Evolutionary conservation across 2,113 vertebrate genomes (phyloP), one percentile per base, ranked within the genome.

Genomic region (Halcyon malimbica): DNA sequence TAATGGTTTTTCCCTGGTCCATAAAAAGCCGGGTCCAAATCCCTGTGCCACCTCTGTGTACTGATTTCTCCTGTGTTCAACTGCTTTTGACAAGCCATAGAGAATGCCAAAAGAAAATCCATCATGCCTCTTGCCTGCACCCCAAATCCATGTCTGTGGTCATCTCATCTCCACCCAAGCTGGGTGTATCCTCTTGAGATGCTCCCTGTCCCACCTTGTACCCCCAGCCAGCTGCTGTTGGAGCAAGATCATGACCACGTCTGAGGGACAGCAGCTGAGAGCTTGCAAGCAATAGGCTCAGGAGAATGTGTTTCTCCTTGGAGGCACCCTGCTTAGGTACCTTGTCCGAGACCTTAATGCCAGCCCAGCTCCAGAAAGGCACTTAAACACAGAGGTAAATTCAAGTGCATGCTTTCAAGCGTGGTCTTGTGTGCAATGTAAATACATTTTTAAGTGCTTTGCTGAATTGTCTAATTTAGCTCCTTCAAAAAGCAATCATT

Each of bases 401-500:
- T 74, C 76, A 81, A 63, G 59, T 24, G 8, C 5, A 11, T 28
- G 33, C 83, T 91, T 91, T 93, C 82, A 80, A 73, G 73, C 1
- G 2, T 1, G 5, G 82, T 59, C 92, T 70, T 69, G 84, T 63
- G 70, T 31, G 46, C 78, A 50, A 77, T 1, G 0, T 64, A 95
- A 95, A 92, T 51, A 79, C 41, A 21, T 41, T 85, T 70, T 64
- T 77, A 95, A 95, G 88, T 83, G 79, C 76, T 94, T 60, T 81
- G 60, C 65, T 95, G 94, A 96, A 95, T 94, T 1, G 3, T 39
- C 88, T 94, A 88, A 89, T 89, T 85, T 68, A 68, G 20, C 65
- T 80, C 48, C 39, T 79, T 90, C 87, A 73, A 79, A 93, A 94
- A 89, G 53, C 93, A 88, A 84, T 91, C 86, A 93, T 78, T 91